These are phyloP conservation scores for Aricia artaxerxes DNA, from an alignment of 2,888 invertebrate genomes.

Conservation along the genomic window DNA sequence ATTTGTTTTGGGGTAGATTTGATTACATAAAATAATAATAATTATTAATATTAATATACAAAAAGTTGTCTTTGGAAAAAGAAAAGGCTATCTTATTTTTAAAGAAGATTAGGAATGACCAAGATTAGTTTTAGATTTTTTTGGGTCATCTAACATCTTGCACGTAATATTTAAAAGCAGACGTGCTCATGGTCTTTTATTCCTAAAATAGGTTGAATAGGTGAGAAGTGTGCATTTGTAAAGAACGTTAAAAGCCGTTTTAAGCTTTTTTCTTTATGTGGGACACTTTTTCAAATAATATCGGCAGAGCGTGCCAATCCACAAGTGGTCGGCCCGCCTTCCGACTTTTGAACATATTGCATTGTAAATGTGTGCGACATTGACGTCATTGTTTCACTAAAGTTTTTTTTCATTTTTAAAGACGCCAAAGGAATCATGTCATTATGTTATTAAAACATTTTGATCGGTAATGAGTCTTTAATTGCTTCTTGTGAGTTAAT, in stretches of 20 bases:
- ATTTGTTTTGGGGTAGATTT: not conserved
- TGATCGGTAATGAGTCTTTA: not conserved
- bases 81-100: no score
- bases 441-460: slow-evolving; percentile 2
- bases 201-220: slow-evolving; percentile 30
- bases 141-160: not conserved
- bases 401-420: not conserved
- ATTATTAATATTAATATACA: no score
- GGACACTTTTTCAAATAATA: slow-evolving; percentile 59
- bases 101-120: not conserved
- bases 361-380: slow-evolving; percentile 21
- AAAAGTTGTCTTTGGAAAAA: no score
- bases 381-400: slow-evolving; percentile 6
- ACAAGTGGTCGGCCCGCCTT: slow-evolving; percentile 75
- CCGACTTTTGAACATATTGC: slow-evolving; percentile 41
- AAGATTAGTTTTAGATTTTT: not conserved
- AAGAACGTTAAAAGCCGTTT: slow-evolving; percentile 35
- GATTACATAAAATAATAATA: no score
- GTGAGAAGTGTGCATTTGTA: slow-evolving; percentile 12
- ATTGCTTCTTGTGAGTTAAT: not conserved
- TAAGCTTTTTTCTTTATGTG: slow-evolving; percentile 21
- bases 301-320: slow-evolving; percentile 54
- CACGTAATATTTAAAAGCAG: not conserved
- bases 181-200: not conserved
- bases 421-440: not conserved